These are phyloP conservation scores for Chloebia gouldiae DNA, from an alignment of 2,113 vertebrate genomes.

Conservation along the genomic window DNA sequence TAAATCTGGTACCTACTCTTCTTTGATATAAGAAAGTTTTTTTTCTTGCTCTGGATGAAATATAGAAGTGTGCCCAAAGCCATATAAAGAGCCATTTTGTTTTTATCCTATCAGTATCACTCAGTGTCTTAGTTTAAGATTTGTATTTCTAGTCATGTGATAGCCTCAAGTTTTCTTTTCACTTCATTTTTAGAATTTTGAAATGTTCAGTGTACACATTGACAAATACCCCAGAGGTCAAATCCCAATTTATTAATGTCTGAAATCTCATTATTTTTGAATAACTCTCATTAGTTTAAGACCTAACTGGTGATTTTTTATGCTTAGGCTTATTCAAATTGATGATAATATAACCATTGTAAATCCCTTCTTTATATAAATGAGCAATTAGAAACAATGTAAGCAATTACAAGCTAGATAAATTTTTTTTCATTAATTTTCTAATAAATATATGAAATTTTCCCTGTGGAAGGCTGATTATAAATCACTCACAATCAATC, in stretches of 20 bases:
- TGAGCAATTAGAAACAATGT: constrained; percentile 16
- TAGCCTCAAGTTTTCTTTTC: not conserved
- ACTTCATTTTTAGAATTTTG: not conserved
- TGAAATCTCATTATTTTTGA: constrained; percentile 29
- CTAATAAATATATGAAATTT: not conserved
- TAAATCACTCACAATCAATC: not conserved
- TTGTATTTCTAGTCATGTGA: not conserved
- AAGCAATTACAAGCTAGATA: constrained; percentile 2
- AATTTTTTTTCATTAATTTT: constrained; percentile 12
- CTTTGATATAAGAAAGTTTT: not conserved
- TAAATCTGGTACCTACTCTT: not conserved
- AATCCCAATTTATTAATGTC: constrained; percentile 12
- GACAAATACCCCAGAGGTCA: not conserved
- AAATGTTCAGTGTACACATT: not conserved
- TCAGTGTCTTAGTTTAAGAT: not conserved
- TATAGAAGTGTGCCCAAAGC: not conserved
- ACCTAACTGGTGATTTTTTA: not conserved
- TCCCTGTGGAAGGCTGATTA: not conserved
- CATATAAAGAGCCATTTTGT: not conserved
- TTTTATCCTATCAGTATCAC: not conserved
- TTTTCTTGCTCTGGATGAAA: not conserved
- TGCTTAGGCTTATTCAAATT: constrained; percentile 23
- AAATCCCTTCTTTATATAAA: constrained; percentile 24
- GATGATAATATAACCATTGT: not conserved
- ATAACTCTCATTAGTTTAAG: constrained; percentile 33